A percentile compares a stretch with the other conserved stretches of the same genome.
Evolutionary conservation across 1,140 invertebrate genomes (phyloP).

Genomic region (Camponotus vicinus): DNA sequence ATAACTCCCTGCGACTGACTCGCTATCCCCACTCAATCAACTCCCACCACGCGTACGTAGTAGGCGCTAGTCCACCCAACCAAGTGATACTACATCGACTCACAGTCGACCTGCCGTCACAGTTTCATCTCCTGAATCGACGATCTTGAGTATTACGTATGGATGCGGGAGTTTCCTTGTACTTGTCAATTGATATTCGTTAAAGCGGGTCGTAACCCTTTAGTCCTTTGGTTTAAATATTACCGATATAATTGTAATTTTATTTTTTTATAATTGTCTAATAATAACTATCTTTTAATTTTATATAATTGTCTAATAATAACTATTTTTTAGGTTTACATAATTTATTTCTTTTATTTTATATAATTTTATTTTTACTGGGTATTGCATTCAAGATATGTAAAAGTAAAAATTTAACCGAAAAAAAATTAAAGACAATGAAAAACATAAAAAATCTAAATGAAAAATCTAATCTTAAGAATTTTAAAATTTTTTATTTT

Average conservation of each 20-base stretch:
- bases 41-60: constrained; percentile 68
- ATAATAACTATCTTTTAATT: neutral
- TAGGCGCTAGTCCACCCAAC: constrained; percentile 61
- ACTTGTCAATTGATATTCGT: neutral
- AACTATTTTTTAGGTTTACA: neutral
- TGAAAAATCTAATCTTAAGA: neutral
- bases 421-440: neutral
- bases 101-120: constrained; percentile 47
- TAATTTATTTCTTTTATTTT: too few species aligned
- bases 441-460: neutral
- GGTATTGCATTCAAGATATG: neutral
- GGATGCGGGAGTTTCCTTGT: neutral
- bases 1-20: constrained; percentile 81
- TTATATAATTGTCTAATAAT: neutral
- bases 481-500: neutral
- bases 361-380: neutral
- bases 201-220: neutral
- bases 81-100: constrained; percentile 56
- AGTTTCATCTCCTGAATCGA: constrained; percentile 38
- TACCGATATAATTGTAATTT: neutral
- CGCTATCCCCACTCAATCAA: constrained; percentile 68
- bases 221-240: neutral
- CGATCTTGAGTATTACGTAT: constrained; percentile 24
- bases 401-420: neutral
- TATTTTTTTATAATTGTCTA: neutral